These are phyloP conservation scores for Eublepharis macularius DNA, from an alignment of 2,113 vertebrate species.

Conservation along the genomic window DNA sequence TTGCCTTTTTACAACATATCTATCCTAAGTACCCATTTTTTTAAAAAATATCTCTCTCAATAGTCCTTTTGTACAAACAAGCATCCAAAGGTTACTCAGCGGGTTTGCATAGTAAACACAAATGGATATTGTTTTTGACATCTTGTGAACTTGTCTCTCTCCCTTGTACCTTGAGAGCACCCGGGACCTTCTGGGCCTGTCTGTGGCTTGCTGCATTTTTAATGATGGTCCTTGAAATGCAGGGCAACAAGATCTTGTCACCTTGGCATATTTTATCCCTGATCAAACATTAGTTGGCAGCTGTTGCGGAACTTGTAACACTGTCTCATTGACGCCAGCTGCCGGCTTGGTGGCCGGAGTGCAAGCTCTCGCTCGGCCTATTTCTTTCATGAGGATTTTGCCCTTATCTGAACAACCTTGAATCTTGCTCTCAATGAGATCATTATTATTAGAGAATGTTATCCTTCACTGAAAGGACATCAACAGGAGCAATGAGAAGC, in stretches of 20 bases:
- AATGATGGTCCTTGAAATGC: constrained; percentile 88
- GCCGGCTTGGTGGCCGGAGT: constrained; percentile 74
- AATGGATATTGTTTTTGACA: constrained; percentile 88
- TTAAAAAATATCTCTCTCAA: constrained; percentile 60
- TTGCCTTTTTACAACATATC: neutral
- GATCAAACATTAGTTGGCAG: constrained; percentile 92
- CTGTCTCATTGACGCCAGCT: constrained; percentile 82
- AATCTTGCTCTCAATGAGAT: neutral
- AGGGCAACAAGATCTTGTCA: constrained; percentile 89
- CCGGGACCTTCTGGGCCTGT: constrained; percentile 81
- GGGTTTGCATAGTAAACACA: constrained; percentile 80
- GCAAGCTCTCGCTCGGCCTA: constrained; percentile 76
- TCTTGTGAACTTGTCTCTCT: constrained; percentile 86
- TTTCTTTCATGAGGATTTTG: constrained; percentile 26
- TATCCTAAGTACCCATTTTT: constrained; percentile 38
- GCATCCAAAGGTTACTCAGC: constrained; percentile 71
- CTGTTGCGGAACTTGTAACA: constrained; percentile 85
- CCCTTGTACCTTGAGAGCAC: constrained; percentile 82
- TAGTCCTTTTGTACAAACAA: constrained; percentile 72
- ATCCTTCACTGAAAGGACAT: neutral
- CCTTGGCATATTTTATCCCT: constrained; percentile 93
- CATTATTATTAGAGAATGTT: neutral
- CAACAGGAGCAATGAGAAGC: neutral
- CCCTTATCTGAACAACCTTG: neutral
- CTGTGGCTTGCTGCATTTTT: constrained; percentile 87